Evolutionary conservation across 2,113 vertebrate genomes (phyloP).

Genomic region (Pterocles gutturalis): DNA sequence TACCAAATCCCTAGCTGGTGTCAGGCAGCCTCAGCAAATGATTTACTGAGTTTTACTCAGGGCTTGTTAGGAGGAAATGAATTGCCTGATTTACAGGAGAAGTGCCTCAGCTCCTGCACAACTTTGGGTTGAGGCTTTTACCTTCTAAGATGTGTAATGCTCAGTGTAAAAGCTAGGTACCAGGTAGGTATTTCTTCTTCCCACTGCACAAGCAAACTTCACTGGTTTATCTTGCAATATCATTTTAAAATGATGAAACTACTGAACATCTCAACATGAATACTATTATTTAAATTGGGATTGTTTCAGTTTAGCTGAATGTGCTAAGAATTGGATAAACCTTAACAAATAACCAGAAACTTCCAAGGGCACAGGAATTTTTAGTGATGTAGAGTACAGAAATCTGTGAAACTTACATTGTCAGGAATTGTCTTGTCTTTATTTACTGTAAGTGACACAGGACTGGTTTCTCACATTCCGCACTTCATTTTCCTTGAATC

Average conservation of each 20-base stretch:
- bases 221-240: neutral
- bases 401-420: neutral
- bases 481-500: neutral
- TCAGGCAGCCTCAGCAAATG: neutral
- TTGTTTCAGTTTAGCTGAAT: neutral
- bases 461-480: neutral
- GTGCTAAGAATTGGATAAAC: neutral
- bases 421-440: neutral
- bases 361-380: neutral
- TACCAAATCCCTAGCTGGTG: neutral
- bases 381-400: neutral
- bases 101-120: neutral
- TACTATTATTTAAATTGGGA: neutral
- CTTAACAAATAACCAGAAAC: neutral
- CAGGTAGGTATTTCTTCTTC: neutral
- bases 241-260: neutral
- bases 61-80: neutral
- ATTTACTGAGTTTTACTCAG: neutral
- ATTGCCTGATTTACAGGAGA: neutral
- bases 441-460: neutral
- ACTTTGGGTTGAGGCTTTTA: neutral
- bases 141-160: neutral
- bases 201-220: neutral
- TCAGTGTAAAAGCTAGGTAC: neutral
- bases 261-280: neutral